These are phyloP conservation scores for Erebia epiphron DNA, from an alignment of 2,888 invertebrate genomes.

Conservation along the genomic window DNA sequence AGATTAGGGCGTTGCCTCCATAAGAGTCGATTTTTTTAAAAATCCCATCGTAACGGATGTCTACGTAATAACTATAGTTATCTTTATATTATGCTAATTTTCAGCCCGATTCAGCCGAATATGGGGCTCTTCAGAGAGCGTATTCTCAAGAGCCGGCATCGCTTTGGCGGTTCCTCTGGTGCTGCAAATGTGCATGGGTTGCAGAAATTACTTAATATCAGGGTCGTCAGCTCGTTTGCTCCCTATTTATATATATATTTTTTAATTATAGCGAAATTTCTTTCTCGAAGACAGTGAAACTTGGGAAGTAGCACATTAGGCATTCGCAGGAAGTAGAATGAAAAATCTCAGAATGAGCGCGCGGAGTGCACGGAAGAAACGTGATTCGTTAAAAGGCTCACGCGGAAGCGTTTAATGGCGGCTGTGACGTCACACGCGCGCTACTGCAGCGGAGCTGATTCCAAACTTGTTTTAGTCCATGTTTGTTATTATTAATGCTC, in stretches of 20 bases:
- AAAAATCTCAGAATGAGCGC: slow-evolving; percentile 44
- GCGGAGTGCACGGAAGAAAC: slow-evolving; percentile 43
- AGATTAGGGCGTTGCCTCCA: no score
- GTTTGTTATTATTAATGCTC: not conserved
- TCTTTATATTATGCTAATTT: no score
- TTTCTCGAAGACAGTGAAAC: not conserved
- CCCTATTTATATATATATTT: no score
- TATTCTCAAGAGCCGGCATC: no score
- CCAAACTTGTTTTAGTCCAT: not conserved
- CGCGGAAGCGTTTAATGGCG: slow-evolving; percentile 40
- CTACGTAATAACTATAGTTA: no score
- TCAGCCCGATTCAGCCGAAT: no score
- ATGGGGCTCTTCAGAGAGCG: no score
- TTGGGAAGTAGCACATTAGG: slow-evolving; percentile 16
- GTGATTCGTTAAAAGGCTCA: slow-evolving; percentile 46
- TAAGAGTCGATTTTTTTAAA: no score
- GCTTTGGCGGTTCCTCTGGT: no score
- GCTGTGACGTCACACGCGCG: slow-evolving; percentile 11
- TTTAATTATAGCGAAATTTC: not conserved
- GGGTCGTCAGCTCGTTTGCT: not conserved
- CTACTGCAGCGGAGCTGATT: not conserved
- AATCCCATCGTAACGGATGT: no score
- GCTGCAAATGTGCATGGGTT: no score
- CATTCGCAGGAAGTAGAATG: slow-evolving; percentile 26
- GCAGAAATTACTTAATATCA: no score